Evolutionary conservation across 2,113 vertebrate genomes (phyloP).

Genomic region (Mesitornis unicolor): DNA sequence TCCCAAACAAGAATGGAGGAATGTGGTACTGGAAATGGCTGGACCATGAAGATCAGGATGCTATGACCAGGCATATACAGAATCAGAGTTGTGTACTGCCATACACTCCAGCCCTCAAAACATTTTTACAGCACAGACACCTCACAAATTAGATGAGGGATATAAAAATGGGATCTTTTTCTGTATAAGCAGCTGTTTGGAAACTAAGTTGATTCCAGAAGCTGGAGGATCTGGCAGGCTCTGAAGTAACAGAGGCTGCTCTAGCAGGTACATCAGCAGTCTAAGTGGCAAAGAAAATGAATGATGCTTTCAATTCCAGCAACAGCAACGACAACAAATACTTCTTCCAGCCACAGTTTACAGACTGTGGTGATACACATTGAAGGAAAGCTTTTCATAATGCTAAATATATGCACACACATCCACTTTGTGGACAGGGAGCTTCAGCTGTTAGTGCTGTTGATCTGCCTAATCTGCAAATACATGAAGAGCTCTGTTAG

Average conservation of each 20-base stretch:
- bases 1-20: background rate
- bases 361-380: background rate
- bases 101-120: background rate
- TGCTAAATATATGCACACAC: background rate
- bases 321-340: background rate
- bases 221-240: background rate
- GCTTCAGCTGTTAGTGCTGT: background rate
- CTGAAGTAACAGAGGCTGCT: background rate
- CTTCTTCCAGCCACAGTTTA: background rate
- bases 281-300: background rate
- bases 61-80: background rate
- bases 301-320: background rate
- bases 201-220: background rate
- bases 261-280: background rate
- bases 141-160: background rate
- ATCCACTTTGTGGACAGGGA: background rate
- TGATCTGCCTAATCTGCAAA: background rate
- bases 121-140: background rate
- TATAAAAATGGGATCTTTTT: background rate
- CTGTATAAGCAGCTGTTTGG: background rate
- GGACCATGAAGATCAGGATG: background rate
- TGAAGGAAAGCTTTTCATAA: background rate
- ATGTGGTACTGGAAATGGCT: rapidly evolving
- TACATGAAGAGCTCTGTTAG: background rate
- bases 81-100: rapidly evolving